Evolutionary conservation across 2,113 vertebrate genomes (phyloP).

Genomic region (Pollachius pollachius): DNA sequence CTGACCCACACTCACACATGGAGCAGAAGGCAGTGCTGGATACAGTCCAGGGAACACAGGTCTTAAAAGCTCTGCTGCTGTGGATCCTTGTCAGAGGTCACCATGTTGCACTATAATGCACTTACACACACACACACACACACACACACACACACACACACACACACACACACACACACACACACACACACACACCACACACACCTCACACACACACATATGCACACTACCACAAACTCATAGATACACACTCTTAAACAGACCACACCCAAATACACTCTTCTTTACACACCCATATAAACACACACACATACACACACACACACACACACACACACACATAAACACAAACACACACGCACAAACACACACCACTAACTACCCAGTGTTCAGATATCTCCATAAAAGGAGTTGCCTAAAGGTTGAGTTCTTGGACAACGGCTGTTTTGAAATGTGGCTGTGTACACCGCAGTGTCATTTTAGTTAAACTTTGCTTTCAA

Average conservation of each 20-base stretch:
- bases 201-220: background rate
- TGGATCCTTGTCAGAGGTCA: conserved; percentile 12
- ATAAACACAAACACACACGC: background rate
- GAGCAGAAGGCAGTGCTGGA: conserved; percentile 18
- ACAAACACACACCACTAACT: conserved; percentile 3
- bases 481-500: conserved; percentile 27
- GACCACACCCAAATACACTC: background rate
- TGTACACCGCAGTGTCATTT: conserved; percentile 45
- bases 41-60: conserved; percentile 27
- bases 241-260: background rate
- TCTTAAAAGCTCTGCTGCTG: conserved; percentile 42
- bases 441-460: conserved; percentile 22
- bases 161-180: conserved; percentile 1
- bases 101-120: background rate
- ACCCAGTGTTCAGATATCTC: conserved; percentile 8
- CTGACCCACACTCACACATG: conserved; percentile 7
- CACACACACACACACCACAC: conserved; percentile 6
- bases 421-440: conserved; percentile 26
- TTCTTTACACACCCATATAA: background rate
- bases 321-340: conserved; percentile 4
- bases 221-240: conserved; percentile 6
- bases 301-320: conserved; percentile 5
- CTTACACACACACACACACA: conserved; percentile 6
- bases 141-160: conserved; percentile 7
- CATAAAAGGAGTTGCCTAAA: conserved; percentile 42